Evolutionary conservation across 2,797 vertebrate species (phyloP).

Genomic region (Crenichthys baileyi): DNA sequence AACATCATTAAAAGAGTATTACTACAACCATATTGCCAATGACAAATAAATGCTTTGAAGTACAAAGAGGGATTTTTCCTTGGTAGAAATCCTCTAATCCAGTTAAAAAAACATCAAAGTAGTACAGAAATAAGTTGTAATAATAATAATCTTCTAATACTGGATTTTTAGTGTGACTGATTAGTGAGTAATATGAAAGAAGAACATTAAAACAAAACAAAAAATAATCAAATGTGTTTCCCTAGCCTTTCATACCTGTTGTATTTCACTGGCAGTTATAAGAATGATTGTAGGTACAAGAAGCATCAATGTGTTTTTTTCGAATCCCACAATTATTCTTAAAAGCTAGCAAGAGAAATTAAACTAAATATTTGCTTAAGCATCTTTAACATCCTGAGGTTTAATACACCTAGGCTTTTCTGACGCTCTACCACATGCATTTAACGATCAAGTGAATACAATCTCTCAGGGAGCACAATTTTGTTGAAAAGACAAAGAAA

Average conservation of each 20-base stretch:
- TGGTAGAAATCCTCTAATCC: no score
- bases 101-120: no score
- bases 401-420: background rate
- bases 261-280: background rate
- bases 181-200: background rate
- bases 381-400: background rate
- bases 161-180: no score
- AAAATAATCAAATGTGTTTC: background rate
- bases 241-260: background rate
- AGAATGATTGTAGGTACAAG: background rate
- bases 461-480: background rate
- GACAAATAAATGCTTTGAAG: no score
- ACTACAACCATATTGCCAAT: no score
- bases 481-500: background rate
- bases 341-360: background rate
- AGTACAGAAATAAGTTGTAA: no score
- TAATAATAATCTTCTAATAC: no score
- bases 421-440: background rate
- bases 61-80: no score
- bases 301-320: background rate
- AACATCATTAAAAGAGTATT: no score
- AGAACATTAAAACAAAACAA: background rate
- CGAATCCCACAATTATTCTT: no score
- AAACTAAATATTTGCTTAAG: background rate
- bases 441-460: background rate